phyloP scores from a whole-genome alignment of 1,140 invertebrate species.

The Zaprionus inermis region DNA sequence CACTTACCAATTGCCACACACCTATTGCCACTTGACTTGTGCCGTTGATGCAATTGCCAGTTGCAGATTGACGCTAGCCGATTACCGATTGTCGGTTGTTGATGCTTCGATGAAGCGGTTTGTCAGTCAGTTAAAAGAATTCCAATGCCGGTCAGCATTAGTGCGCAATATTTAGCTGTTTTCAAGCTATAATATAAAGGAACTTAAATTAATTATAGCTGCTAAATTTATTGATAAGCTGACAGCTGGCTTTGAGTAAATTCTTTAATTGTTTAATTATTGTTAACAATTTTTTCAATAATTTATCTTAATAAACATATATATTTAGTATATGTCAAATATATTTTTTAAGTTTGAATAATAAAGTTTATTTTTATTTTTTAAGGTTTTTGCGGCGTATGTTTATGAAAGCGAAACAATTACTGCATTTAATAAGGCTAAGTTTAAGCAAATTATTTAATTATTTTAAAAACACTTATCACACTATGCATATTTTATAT shows the following conservation, averaged over 20 bases:
- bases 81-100: constrained; percentile 11
- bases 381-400: too few species aligned
- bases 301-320: too few species aligned
- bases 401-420: too few species aligned
- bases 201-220: background rate
- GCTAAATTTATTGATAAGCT: too few species aligned
- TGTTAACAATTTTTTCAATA: too few species aligned
- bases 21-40: constrained; percentile 15
- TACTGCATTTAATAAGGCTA: too few species aligned
- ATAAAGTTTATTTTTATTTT: too few species aligned
- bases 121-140: constrained; percentile 37
- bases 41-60: constrained; percentile 22
- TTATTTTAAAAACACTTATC: background rate
- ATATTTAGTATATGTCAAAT: too few species aligned
- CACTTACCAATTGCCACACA: constrained; percentile 19
- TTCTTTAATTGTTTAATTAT: too few species aligned
- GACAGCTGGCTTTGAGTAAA: too few species aligned
- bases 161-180: background rate
- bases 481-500: background rate
- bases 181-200: background rate
- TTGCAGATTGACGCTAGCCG: constrained; percentile 12
- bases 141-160: background rate
- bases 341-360: too few species aligned
- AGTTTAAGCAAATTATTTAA: background rate
- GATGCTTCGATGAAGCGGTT: constrained; percentile 20